Evolutionary conservation across 2,113 vertebrate genomes (phyloP), one percentile per base, ranked within the genome.

Genomic region (Ptychochromis oligacanthus): DNA sequence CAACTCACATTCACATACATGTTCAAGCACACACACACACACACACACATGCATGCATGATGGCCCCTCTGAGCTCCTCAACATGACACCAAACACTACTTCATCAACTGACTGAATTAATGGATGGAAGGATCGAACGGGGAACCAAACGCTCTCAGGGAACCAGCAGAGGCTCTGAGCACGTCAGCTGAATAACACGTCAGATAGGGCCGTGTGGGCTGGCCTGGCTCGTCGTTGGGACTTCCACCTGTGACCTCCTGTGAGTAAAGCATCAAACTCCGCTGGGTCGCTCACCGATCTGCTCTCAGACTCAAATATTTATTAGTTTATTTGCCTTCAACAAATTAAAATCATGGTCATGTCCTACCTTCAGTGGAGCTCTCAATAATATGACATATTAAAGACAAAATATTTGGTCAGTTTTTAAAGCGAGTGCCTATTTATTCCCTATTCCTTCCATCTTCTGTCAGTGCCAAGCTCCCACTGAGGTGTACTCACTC

Each of bases 41-140:
- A n/a, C n/a, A n/a, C n/a, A n/a, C n/a, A n/a, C n/a, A n/a, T n/a
- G 28, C 49, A 65, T 31, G 34, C 60, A 54, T 11, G 12, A 75
- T 61, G 58, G 88, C 75, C 84, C 76, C 38, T 67, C 52, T 52
- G 43, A 81, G 79, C 77, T 57, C 14, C 54, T 20, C 2, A 20
- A 12, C 7, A 6, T 5, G 4, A 75, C 65, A 70, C 61, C 62
- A 49, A 75, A 80, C 62, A 49, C n/a, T 0, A 43, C 34, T 62
- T 78, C 75, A 78, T 77, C 78, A 62, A 17, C 75, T 61, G 83
- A 81, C 62, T 77, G 61, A 76, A 87, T 78, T 0, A 86, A 36
- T 62, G 60, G 80, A 85, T 86, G 24, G 60, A 20, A 34, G 75
- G 64, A 78, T 57, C 18, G 72, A n/a, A 46, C 28, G 9, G 76